Evolutionary conservation across 2,888 invertebrate species (phyloP), one percentile per base, ranked within the genome.

Genomic region (Ditylenchus weischeri): DNA sequence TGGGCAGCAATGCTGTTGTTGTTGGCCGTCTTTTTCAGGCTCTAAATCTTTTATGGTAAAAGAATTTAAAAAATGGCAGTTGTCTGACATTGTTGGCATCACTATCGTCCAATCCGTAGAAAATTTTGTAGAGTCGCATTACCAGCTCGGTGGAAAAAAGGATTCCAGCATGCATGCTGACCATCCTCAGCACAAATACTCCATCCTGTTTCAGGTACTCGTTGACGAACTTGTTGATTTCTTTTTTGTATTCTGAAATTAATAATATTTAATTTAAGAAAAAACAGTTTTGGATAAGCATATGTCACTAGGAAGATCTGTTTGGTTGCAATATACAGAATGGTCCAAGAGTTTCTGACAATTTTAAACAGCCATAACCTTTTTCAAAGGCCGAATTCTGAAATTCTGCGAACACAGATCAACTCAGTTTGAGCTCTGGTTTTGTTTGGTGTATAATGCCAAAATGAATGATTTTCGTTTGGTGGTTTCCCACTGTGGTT

Each of bases 181-280:
- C 76, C 81, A 81, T 81, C 59, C 81, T 69, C 11, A 81, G 68
- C n/a, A 81, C 76, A 63, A 81, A 82, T 35, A 81, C 72, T 8
- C 81, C 81, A 63, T 81, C 81, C 35, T 75, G 72, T 49, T 77
- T 77, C 5, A 81, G 76, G 67, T 81, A 81, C 10, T 75, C 72
- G 49, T 76, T 63, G 18, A 81, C 81, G 63, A 81, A 81, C 15
- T 68, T 72, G 6, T 62, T 36, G 10, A 81, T 74, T 23, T 78
- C 72, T 18, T 71, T 69, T 38, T 69, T 64, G n/a, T 69, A 65
- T 54, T 71, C 71, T 69, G 60, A 67, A 65, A 58, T 61, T 38
- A 11, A 38, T 8, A 38, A 11, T 8, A 11, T 38, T 38, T 38
- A 11, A 8, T 38, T 38, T 38, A 38, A n/a, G n/a, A n/a, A n/a